Base-by-base conservation (phyloP, 2,113 vertebrate species). In the Clupea harengus region DNA sequence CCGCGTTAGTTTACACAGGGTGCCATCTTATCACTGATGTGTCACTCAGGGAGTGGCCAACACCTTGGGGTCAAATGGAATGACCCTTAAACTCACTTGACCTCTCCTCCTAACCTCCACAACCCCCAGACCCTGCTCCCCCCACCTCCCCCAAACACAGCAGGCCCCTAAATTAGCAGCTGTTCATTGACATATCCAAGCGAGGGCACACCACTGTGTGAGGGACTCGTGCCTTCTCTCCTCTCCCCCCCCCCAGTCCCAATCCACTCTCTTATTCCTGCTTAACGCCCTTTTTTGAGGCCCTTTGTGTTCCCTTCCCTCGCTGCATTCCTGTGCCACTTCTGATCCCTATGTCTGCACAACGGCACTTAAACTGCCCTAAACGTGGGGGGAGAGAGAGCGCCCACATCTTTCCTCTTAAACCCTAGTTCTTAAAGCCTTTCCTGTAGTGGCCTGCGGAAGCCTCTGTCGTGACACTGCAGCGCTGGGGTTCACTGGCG, bases 401-500 rank as follows among this genome's bases (percentile, higher is more conserved):
- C 13, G 13, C 64, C 64, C 22, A n/a, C 25, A 67, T 67, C 60
- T 67, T 67, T 7, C 60, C 22, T 25, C 60, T 67, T 72, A 25
- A 28, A 28, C 25, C 25, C 1, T 2, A 72, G n/a, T 72, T 72
- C 64, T 10, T 72, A 72, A 72, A 72, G 64, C 64, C 64, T 72
- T 72, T 72, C 64, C 64, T 72, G 64, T 72, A 28, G 64, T 72
- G 64, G 64, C 64, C 64, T 72, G 64, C 64, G 28, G 9, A 72
- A 72, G 64, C n/a, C 64, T 72, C n/a, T 72, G 64, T 32, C 64
- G 64, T 72, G 64, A 72, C 64, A 72, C 64, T 32, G 64, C n/a
- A 13, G 1, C 64, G n/a, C 64, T 28, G 11, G 3, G 64, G n/a
- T 28, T 32, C 8, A 25, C 64, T 72, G 25, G 64, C 25, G 64